A percentile compares a stretch with the other conserved stretches of the same genome.
Conservation (phyloP, 2,888 invertebrate genomes). For the Trichogramma dendrolimi region DNA sequence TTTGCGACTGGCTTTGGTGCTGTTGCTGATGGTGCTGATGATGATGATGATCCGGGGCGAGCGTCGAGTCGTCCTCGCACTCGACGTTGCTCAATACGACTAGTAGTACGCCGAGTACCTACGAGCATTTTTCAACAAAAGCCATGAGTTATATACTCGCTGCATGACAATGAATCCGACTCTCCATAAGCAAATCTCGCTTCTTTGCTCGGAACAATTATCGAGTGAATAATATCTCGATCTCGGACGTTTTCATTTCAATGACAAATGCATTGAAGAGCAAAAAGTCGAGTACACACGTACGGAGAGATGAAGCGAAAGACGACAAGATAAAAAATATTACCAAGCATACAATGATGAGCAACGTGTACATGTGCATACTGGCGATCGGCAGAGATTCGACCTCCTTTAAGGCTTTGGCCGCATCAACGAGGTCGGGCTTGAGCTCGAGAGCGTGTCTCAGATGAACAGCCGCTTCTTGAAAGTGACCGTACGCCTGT, state of each 20-base stretch:
- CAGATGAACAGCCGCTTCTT: constrained; percentile 80
- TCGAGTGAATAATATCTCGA: not conserved
- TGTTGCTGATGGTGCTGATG: constrained; percentile 39
- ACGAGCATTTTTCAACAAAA: constrained; percentile 32
- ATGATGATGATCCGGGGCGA: constrained; percentile 39
- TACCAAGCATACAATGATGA: constrained; percentile 83
- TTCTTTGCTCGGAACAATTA: not conserved
- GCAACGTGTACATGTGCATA: constrained; percentile 78
- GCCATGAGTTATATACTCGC: not conserved
- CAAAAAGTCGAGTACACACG: not conserved
- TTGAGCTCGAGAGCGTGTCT: constrained; percentile 77
- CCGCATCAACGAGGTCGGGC: constrained; percentile 80
- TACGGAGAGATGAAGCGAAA: not conserved
- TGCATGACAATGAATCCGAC: not conserved
- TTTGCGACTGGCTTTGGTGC: constrained; percentile 58
- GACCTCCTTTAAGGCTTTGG: constrained; percentile 75
- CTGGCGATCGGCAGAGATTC: constrained; percentile 76
- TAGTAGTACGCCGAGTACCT: constrained; percentile 78
- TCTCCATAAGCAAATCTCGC: not conserved
- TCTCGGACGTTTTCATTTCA: not conserved
- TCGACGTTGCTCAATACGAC: constrained; percentile 71
- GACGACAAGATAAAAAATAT: not conserved
- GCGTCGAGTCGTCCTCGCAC: constrained; percentile 45
- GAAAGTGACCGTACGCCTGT: constrained; percentile 78
- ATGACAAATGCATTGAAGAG: not conserved